Base-by-base conservation (phyloP, 2,888 invertebrate genomes). In the Clanis bilineata region DNA sequence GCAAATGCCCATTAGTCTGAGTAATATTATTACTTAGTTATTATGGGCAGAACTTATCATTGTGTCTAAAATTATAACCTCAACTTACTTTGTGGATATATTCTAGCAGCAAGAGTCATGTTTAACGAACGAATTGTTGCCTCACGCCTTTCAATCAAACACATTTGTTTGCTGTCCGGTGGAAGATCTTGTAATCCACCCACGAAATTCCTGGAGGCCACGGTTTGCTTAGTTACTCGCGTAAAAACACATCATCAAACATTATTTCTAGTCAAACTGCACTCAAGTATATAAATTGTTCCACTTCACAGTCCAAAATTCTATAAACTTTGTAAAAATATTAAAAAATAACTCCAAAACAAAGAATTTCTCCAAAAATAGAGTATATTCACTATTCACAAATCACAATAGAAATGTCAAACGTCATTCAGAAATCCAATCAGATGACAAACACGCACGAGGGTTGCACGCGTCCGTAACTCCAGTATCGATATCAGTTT, bases 61-160 rank as follows among this genome's bases (percentile, higher is more conserved):
- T 10, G 12, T 25, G 4, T 56, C n/a, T 38, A 25, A 22, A 38
- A 58, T 39, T 23, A 47, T 58, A 58, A 51, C 58, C 58, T 58
- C 47, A 44, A 87, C 89, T 90, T 83, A 90, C 90, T 88, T 77
- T 82, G 86, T 32, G 82, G 74, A 62, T 79, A 78, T 74, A 89
- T 75, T 74, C 87, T 85, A 59, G 86, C 84, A 45, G 90, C 83
- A 71, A 91, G 76, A 70, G 89, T 91, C 89, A 90, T 91, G 64
- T 84, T 84, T 70, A 80, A 70, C 73, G 81, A 76, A 71, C 73
- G 72, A 72, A 80, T 75, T 65, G 70, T 79, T 62, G 72, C 71
- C 65, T 79, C 77, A 71, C 79, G 79, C 71, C 77, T 80, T 76
- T 85, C 79, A 73, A 82, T 72, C 64, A 84, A 71, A 72, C 87